These are phyloP conservation scores for Tinamus guttatus DNA, from an alignment of 2,113 vertebrate genomes.

Conservation along the genomic window DNA sequence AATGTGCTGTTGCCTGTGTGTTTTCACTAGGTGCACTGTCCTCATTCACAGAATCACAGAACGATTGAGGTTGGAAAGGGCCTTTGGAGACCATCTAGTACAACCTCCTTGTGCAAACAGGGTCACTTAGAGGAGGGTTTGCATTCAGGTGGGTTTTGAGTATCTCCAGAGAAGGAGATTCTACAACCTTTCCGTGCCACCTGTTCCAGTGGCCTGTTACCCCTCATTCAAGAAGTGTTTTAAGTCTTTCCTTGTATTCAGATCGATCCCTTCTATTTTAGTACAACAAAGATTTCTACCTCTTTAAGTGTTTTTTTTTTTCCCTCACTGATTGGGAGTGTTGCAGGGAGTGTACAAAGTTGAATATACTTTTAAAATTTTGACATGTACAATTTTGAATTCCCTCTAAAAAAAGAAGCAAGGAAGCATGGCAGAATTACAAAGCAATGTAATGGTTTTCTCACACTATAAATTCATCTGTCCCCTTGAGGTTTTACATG, in stretches of 20 bases:
- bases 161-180: too few species aligned
- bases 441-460: background rate
- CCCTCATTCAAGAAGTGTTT: too few species aligned
- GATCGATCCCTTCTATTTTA: background rate
- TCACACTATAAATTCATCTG: background rate
- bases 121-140: too few species aligned
- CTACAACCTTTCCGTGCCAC: too few species aligned
- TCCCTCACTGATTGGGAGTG: background rate
- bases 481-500: background rate
- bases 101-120: too few species aligned
- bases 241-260: too few species aligned
- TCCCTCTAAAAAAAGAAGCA: background rate
- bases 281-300: background rate
- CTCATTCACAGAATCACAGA: too few species aligned
- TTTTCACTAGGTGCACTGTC: background rate
- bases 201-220: too few species aligned
- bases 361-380: background rate
- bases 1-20: background rate
- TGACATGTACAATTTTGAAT: background rate
- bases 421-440: background rate
- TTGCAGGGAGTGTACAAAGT: background rate
- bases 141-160: too few species aligned
- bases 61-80: too few species aligned
- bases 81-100: too few species aligned
- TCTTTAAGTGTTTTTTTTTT: background rate